Evolutionary conservation across 2,113 vertebrate genomes (phyloP).

Genomic region (Nycticryphes semicollaris): DNA sequence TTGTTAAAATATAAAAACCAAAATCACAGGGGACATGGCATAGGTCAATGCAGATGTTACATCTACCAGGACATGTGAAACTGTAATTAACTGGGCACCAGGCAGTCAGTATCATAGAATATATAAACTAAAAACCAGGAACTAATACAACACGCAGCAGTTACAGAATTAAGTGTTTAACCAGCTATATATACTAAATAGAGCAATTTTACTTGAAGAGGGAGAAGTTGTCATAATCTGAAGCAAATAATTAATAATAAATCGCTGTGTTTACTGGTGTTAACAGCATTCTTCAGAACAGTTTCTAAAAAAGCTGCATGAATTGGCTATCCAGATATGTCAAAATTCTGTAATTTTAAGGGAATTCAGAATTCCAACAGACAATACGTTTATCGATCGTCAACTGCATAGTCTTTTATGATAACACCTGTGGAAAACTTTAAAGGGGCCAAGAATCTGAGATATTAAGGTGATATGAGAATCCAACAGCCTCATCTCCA

Average conservation of each 20-base stretch:
- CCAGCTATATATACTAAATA: background rate
- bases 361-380: background rate
- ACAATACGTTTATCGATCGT: background rate
- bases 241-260: background rate
- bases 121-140: background rate
- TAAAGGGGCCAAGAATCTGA: background rate
- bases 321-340: background rate
- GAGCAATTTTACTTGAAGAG: background rate
- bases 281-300: background rate
- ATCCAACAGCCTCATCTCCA: background rate
- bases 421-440: background rate
- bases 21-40: slow-evolving; percentile 43
- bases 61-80: slow-evolving; percentile 43
- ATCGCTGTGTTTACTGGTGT: background rate
- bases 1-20: slow-evolving; percentile 49
- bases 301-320: background rate
- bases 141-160: slow-evolving; percentile 20
- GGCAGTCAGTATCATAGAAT: slow-evolving; percentile 8
- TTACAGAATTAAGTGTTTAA: slow-evolving; percentile 14
- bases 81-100: slow-evolving; percentile 54
- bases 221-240: background rate
- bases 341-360: background rate
- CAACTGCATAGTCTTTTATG: background rate
- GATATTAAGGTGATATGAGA: background rate
- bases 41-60: slow-evolving; percentile 7